Evolutionary conservation across 2,113 vertebrate genomes (phyloP), one percentile per base, ranked within the genome.

Genomic region (Haliaeetus leucogaster): DNA sequence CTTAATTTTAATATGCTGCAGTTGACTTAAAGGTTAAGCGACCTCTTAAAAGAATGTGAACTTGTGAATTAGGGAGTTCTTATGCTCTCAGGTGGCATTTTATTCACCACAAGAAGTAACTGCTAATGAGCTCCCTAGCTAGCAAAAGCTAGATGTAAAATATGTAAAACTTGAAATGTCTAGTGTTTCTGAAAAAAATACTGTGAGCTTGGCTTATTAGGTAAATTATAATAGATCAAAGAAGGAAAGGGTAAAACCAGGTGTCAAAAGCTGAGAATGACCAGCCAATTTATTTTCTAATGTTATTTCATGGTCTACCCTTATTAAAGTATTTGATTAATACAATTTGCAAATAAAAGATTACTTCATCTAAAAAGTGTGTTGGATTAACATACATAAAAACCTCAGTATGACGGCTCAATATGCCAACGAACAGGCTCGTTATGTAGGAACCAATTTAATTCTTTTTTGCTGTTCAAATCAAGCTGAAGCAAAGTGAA

Each of bases 21-120:
- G 96, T 95, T 96, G 74, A 97, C 84, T 96, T 96, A 94, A 97
- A 98, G 91, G 85, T 97, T 97, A 97, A 98, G 94, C 92, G 89
- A 98, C 95, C 86, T 97, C 92, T 97, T 96, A 97, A 86, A 98
- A 97, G 94, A 96, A 97, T 96, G 91, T 89, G 89, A 98, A 97
- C 92, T 90, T 96, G 68, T 95, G 97, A 97, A 97, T 93, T 94
- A 88, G 89, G 71, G 88, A 95, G 73, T 93, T 97, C 83, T 93
- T 73, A 63, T 71, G 86, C 66, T 97, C 93, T 97, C 95, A 91
- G 58, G 89, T 96, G 95, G 65, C 89, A 97, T 96, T 98, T 97
- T 96, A 96, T 97, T 97, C 95, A 92, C 89, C 93, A 93, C 67
- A 97, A 96, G 91, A 97, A 97, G 67, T 94, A 93, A 96, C 71